These are phyloP conservation scores for Vireo griseus DNA, from an alignment of 2,797 vertebrate genomes.

Conservation along the genomic window DNA sequence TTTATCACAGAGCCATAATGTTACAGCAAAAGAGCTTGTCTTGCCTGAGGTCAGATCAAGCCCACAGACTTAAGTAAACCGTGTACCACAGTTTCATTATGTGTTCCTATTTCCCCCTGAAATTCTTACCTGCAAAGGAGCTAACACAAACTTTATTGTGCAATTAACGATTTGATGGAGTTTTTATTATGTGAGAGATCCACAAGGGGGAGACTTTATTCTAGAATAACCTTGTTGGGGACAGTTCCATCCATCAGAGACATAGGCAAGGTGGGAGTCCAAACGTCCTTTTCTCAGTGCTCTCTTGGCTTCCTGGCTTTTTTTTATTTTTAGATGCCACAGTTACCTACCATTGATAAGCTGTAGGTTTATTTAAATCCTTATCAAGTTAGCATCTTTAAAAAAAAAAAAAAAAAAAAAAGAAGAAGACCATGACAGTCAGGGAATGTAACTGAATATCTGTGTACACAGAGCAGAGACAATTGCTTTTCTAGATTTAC, in stretches of 20 bases:
- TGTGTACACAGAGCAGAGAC: neutral
- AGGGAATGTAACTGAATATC: neutral
- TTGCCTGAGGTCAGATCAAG: neutral
- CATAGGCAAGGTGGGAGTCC: neutral
- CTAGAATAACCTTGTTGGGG: conserved; percentile 43
- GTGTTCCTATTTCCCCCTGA: neutral
- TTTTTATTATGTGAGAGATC: conserved; percentile 37
- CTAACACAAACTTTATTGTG: neutral
- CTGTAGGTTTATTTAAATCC: conserved; percentile 10
- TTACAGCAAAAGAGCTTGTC: neutral
- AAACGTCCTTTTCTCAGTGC: neutral
- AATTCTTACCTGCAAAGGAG: neutral
- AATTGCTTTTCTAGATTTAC: neutral
- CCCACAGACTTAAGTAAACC: neutral
- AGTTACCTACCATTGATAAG: neutral
- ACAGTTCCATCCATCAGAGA: neutral
- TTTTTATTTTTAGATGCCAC: neutral
- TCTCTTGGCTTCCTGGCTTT: neutral
- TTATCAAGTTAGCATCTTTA: neutral
- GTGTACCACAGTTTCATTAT: neutral
- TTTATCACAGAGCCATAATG: neutral
- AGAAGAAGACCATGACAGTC: too few species aligned
- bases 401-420: neutral
- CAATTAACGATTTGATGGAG: neutral
- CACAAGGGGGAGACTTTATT: conserved; percentile 41